Percentiles rank a stretch among this genome's conserved stretches.
Evolutionary conservation across 2,888 invertebrate species (phyloP).

Genomic region (Cancer borealis): DNA sequence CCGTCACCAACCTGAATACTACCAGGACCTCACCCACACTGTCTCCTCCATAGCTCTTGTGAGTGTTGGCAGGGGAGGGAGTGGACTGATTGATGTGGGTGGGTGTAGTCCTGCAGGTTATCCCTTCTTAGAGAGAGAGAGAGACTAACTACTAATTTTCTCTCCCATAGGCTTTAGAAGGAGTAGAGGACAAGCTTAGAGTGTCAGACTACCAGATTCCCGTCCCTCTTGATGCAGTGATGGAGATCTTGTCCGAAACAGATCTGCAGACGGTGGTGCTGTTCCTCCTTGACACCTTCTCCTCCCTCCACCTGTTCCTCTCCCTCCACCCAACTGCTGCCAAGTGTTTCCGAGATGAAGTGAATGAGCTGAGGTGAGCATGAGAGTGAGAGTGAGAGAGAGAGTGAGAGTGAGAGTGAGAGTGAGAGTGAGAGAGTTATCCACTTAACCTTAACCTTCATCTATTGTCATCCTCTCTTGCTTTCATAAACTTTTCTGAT

Average conservation of each 20-base stretch:
- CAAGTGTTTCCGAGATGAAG: conserved; percentile 79
- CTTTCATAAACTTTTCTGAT: too few relatives aligned
- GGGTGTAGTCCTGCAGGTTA: not conserved
- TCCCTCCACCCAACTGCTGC: conserved; percentile 79
- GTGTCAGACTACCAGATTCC: conserved; percentile 65
- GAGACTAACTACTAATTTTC: not conserved
- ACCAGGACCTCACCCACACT: conserved; percentile 82
- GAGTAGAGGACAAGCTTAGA: conserved; percentile 73
- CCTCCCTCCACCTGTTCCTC: conserved; percentile 80
- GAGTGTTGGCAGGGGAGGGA: conserved; percentile 48
- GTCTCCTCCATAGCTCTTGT: conserved; percentile 80
- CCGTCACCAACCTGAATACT: conserved; percentile 85
- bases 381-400: not conserved
- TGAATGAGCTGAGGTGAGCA: conserved; percentile 73
- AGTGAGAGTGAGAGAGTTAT: not conserved
- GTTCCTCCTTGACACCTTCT: conserved; percentile 80
- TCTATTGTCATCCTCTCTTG: not conserved
- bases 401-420: too few relatives aligned
- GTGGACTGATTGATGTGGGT: not conserved
- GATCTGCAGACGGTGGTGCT: conserved; percentile 70
- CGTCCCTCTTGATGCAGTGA: conserved; percentile 45
- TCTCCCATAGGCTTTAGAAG: conserved; percentile 69
- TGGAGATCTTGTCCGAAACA: not conserved
- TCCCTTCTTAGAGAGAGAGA: not conserved
- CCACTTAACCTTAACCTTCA: conserved; percentile 22